Percentiles rank a stretch among this genome's conserved stretches.
phyloP scores from a whole-genome alignment of 2,797 vertebrate species.

The Chrysolophus pictus region DNA sequence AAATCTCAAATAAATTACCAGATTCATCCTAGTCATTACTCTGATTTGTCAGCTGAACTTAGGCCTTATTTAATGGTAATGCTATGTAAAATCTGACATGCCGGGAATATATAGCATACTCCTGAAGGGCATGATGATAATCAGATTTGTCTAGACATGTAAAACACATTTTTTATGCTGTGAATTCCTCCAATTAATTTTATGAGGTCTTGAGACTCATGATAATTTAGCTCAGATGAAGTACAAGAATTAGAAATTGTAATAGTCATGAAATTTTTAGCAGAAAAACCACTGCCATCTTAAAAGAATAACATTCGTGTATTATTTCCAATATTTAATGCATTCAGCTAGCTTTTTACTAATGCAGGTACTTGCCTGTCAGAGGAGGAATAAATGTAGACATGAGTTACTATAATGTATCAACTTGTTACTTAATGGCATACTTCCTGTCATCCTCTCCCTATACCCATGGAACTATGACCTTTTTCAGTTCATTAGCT shows the following conservation, averaged over 20 bases:
- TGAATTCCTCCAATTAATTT: slow-evolving; percentile 22
- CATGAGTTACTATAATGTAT: not conserved
- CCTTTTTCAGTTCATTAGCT: not conserved
- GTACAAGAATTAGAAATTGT: not conserved
- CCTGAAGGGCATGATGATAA: slow-evolving; percentile 43
- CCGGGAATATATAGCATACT: slow-evolving; percentile 7
- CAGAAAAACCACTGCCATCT: not conserved
- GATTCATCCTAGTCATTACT: slow-evolving; percentile 16
- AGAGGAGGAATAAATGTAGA: not conserved
- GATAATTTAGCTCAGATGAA: not conserved
- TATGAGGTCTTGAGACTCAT: not conserved
- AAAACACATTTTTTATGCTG: not conserved
- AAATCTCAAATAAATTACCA: slow-evolving; percentile 9
- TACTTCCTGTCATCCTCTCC: not conserved
- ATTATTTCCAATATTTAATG: not conserved
- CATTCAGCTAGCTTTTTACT: not conserved
- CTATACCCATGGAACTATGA: not conserved
- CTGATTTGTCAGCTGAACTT: slow-evolving; percentile 15
- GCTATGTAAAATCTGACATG: slow-evolving; percentile 34
- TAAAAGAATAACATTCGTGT: not conserved
- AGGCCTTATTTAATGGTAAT: slow-evolving; percentile 12
- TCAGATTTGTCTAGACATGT: slow-evolving; percentile 48
- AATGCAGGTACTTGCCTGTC: not conserved
- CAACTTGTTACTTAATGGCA: not conserved
- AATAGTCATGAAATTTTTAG: not conserved